phyloP scores from a whole-genome alignment of 1,140 invertebrate species.

The Heliconius melpomene region DNA sequence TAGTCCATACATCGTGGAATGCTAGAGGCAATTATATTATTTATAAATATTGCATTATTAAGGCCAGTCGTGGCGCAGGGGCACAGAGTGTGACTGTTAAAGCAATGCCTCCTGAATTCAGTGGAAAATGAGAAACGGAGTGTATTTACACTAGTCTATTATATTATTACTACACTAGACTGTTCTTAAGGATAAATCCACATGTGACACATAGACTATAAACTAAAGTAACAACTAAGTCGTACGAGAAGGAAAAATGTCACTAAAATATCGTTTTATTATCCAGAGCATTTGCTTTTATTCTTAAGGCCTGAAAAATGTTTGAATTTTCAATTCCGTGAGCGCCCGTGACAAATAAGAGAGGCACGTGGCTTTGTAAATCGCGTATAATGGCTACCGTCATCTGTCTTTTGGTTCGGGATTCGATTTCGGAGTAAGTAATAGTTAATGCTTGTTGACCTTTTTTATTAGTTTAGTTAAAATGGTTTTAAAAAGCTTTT shows the following conservation, averaged over 20 bases:
- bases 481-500: no score
- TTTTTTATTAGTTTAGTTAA: background rate
- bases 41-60: no score
- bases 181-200: no score
- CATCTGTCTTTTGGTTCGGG: background rate
- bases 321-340: conserved; percentile 32
- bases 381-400: background rate
- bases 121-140: no score
- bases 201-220: background rate
- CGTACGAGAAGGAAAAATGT: background rate
- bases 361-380: conserved; percentile 16
- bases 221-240: background rate
- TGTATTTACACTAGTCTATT: no score
- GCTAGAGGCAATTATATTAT: no score
- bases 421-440: background rate
- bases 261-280: conserved; percentile 17
- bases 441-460: background rate
- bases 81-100: no score
- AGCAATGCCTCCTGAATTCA: no score
- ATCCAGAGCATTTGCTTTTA: conserved; percentile 16
- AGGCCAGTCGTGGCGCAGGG: no score
- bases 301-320: conserved; percentile 26
- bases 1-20: no score
- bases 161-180: no score
- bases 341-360: conserved; percentile 29